Conservation (phyloP, 2,888 invertebrate genomes). For the Erannis defoliaria region DNA sequence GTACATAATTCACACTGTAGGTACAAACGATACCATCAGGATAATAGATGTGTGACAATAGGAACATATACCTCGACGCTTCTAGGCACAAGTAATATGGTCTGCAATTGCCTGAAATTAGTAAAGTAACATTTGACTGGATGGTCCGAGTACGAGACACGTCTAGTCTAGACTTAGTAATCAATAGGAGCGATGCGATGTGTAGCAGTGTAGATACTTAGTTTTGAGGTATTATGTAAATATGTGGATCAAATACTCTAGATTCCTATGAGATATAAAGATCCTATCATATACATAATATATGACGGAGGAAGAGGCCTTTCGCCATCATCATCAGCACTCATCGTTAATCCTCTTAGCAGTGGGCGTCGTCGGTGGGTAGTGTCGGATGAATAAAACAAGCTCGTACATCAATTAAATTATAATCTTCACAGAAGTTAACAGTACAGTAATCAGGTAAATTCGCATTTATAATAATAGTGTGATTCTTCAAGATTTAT, state of each 20-base stretch:
- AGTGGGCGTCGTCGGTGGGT: no score
- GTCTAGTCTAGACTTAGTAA: slow-evolving; percentile 29
- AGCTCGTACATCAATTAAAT: no score
- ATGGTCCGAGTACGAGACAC: slow-evolving; percentile 13
- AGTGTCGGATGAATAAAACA: no score
- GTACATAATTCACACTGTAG: slow-evolving; percentile 38
- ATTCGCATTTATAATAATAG: no score
- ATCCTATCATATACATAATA: no score
- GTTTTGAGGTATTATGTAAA: slow-evolving; percentile 2
- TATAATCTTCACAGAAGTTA: no score
- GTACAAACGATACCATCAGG: slow-evolving; percentile 22
- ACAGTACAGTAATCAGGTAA: no score
- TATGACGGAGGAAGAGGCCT: no score
- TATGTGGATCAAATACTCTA: neutral
- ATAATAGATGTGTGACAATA: slow-evolving; percentile 13
- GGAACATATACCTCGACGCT: neutral
- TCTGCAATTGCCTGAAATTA: slow-evolving; percentile 9
- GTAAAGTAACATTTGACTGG: slow-evolving; percentile 2
- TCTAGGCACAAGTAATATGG: slow-evolving; percentile 11
- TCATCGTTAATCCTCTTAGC: no score
- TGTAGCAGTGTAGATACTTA: slow-evolving; percentile 1
- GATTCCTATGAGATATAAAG: no score
- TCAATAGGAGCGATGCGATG: slow-evolving; percentile 18
- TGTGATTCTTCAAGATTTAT: no score
- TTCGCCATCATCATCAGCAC: no score